These are phyloP conservation scores for Craterocephalus amniculus DNA, from an alignment of 2,797 vertebrate genomes.

Conservation along the genomic window DNA sequence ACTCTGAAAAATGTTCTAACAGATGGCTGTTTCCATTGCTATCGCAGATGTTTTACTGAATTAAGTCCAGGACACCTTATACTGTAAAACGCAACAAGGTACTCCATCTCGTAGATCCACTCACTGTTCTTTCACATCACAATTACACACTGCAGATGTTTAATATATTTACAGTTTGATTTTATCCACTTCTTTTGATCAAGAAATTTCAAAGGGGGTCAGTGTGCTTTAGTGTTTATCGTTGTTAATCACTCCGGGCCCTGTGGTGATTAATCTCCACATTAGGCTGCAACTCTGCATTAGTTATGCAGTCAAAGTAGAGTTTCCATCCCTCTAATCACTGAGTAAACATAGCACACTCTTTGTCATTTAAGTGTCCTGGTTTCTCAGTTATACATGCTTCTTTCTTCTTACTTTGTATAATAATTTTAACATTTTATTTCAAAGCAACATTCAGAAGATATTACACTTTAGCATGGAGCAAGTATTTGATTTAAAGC, in stretches of 20 bases:
- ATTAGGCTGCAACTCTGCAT: constrained; percentile 22
- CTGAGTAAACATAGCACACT: constrained; percentile 29
- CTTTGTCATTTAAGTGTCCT: constrained; percentile 26
- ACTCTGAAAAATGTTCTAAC: neutral
- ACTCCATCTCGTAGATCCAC: constrained; percentile 23
- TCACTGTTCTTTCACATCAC: constrained; percentile 16
- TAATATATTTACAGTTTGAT: constrained; percentile 2
- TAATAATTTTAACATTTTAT: constrained; percentile 1
- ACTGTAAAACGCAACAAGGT: constrained; percentile 28
- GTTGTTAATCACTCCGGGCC: constrained; percentile 25
- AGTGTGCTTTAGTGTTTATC: constrained; percentile 22
- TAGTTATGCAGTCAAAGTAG: constrained; percentile 19
- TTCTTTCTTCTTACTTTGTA: constrained; percentile 20
- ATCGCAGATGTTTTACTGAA: constrained; percentile 57
- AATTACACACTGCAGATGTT: constrained; percentile 16
- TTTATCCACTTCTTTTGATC: constrained; percentile 36
- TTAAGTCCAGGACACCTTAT: constrained; percentile 41
- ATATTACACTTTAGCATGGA: neutral
- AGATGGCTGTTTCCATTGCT: constrained; percentile 38
- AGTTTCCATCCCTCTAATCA: constrained; percentile 30
- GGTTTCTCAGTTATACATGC: constrained; percentile 39
- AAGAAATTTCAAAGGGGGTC: constrained; percentile 27
- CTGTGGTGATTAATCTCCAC: constrained; percentile 27
- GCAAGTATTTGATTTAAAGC: neutral
- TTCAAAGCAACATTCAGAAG: neutral